These are phyloP conservation scores for Trichonephila inaurata DNA, from an alignment of 1,140 invertebrate genomes.

Conservation along the genomic window DNA sequence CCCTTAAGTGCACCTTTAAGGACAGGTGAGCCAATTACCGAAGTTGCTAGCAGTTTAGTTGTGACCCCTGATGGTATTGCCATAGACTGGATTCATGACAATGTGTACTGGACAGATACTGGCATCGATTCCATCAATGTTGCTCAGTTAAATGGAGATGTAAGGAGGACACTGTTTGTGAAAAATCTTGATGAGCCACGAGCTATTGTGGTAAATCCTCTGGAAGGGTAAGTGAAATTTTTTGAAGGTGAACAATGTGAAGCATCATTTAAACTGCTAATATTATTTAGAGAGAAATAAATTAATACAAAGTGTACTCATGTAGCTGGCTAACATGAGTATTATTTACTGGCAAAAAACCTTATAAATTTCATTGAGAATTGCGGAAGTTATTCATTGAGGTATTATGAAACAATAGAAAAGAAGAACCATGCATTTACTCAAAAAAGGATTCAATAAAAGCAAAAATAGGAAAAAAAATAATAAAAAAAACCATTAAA, in stretches of 20 bases:
- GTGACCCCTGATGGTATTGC: slow-evolving; percentile 95
- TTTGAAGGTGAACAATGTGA: background rate
- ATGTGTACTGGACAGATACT: slow-evolving; percentile 94
- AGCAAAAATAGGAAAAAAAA: too few relatives aligned
- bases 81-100: slow-evolving; percentile 97
- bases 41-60: slow-evolving; percentile 90
- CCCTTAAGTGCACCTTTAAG: slow-evolving; percentile 90
- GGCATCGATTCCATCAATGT: slow-evolving; percentile 90
- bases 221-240: slow-evolving; percentile 87
- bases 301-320: too few relatives aligned
- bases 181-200: slow-evolving; percentile 94
- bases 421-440: too few relatives aligned
- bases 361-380: too few relatives aligned
- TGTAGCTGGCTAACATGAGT: too few relatives aligned
- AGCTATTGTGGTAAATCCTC: slow-evolving; percentile 96
- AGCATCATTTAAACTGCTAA: too few relatives aligned
- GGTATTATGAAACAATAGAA: too few relatives aligned
- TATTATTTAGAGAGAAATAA: too few relatives aligned
- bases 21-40: slow-evolving; percentile 90
- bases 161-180: slow-evolving; percentile 92
- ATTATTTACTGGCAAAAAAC: too few relatives aligned
- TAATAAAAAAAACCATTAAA: too few relatives aligned
- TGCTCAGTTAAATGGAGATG: slow-evolving; percentile 92
- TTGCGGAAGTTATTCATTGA: too few relatives aligned
- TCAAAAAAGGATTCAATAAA: too few relatives aligned